Evolutionary conservation across 2,888 invertebrate genomes (phyloP), one percentile per base, ranked within the genome.

Genomic region (Temnothorax rugatulus): DNA sequence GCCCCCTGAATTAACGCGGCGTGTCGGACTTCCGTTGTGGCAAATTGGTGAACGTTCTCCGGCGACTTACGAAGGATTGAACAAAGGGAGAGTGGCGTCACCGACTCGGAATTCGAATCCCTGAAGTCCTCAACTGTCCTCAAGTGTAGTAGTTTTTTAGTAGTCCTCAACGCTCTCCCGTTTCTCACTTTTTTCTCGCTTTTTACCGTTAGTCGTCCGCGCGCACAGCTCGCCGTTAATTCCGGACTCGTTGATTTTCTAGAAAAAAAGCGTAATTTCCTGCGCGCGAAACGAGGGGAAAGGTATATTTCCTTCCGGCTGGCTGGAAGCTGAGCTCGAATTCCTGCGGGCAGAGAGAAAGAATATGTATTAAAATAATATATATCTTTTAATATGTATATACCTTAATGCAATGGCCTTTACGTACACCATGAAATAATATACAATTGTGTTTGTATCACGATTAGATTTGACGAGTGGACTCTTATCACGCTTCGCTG

Each of bases 91-190:
- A 79, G 71, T 86, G 86, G 44, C 88, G 90, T 91, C 91, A 91
- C 86, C 83, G 86, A 86, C 86, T 86, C 82, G 90, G 91, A 89
- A 91, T 90, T 90, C 86, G 87, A 84, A 85, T 89, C 84, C 15
- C 89, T 87, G 83, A 76, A 29, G 63, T 85, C 83, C 83, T 75
- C 85, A 84, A 86, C 86, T 87, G 9, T 57, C 29, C 29, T 29
- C 29, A 29, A 29, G 29, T 9, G 41, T 34, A 7, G 34, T 34
- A 34, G 29, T 29, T 29, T 29, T 29, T n/a, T 7, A 21, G 41
- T 15, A 21, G 13, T 41, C 63, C 5, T 21, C 34, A 4, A 57
- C 18, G 50, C 50, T 59, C 75, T 87, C 83, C 77, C 87, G 0
- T 82, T 83, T 15, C 15, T n/a, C 34, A 11, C 18, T 41, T 9